phyloP scores from a whole-genome alignment of 2,888 invertebrate species.

The Ametastegia equiseti region DNA sequence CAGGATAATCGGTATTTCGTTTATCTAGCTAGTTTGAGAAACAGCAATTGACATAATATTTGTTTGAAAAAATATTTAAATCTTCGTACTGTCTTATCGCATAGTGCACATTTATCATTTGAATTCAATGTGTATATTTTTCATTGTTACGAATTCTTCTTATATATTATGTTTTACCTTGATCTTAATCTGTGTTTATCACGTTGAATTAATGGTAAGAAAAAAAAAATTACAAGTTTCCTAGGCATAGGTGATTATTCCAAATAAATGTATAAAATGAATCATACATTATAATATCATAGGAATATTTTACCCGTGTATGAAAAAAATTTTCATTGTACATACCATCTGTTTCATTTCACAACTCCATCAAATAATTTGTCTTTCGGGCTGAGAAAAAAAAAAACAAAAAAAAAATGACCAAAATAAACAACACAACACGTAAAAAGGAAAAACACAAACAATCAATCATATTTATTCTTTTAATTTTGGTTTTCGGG shows the following conservation, averaged over 20 bases:
- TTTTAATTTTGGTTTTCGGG: background rate
- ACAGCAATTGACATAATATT: background rate
- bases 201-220: background rate
- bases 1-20: background rate
- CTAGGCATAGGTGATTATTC: background rate
- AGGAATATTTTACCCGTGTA: background rate
- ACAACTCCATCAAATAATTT: background rate
- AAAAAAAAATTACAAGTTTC: background rate
- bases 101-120: background rate
- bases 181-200: background rate
- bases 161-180: constrained; percentile 6
- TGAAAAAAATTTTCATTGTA: constrained; percentile 24
- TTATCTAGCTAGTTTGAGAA: background rate
- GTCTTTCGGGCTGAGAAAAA: too few species aligned
- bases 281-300: constrained; percentile 14
- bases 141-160: background rate
- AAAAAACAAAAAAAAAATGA: too few species aligned
- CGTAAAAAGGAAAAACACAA: too few species aligned
- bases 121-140: background rate
- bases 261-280: constrained; percentile 15
- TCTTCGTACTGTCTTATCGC: background rate
- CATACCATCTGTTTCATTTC: constrained; percentile 33
- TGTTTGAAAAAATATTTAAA: background rate
- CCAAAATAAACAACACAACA: too few species aligned
- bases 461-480: constrained; percentile 10